Evolutionary conservation across 2,888 invertebrate species (phyloP).

Genomic region (Coelopa pilipes): DNA sequence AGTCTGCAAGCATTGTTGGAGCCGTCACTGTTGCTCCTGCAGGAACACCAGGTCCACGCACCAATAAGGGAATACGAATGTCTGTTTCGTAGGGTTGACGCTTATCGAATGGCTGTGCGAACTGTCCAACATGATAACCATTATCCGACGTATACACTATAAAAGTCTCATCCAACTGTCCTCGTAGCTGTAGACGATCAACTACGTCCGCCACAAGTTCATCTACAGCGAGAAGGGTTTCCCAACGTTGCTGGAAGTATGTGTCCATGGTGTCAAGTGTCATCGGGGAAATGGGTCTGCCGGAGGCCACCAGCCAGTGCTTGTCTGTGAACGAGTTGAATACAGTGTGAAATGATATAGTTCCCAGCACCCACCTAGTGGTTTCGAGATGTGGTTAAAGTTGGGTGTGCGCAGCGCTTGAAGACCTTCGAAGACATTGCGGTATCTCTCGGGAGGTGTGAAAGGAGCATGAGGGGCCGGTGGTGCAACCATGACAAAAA

Average conservation of each 20-base stretch:
- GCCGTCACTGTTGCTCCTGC: conserved; percentile 68
- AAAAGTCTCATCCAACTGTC: conserved; percentile 78
- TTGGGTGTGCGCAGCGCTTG: conserved; percentile 76
- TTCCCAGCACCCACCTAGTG: conserved; percentile 47
- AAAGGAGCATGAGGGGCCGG: conserved; percentile 91
- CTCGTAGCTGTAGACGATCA: conserved; percentile 68
- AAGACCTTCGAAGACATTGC: conserved; percentile 71
- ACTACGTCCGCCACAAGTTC: conserved; percentile 80
- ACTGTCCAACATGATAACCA: conserved; percentile 92
- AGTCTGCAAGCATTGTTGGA: conserved; percentile 81
- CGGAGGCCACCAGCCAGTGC: conserved; percentile 81
- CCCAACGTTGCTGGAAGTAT: conserved; percentile 80
- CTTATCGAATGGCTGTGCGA: conserved; percentile 88
- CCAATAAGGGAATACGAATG: conserved; percentile 82
- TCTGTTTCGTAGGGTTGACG: conserved; percentile 92
- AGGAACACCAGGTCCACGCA: conserved; percentile 77
- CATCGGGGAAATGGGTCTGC: conserved; percentile 72
- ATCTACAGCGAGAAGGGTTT: conserved; percentile 86
- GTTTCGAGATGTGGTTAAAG: conserved; percentile 70
- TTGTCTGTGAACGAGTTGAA: conserved; percentile 71
- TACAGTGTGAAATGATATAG: too few species aligned
- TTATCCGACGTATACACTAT: conserved; percentile 89
- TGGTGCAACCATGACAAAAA: conserved; percentile 87
- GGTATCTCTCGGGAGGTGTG: conserved; percentile 81
- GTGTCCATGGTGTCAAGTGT: conserved; percentile 75